These are phyloP conservation scores for Mercenaria mercenaria DNA, from an alignment of 1,140 invertebrate genomes.

Conservation along the genomic window DNA sequence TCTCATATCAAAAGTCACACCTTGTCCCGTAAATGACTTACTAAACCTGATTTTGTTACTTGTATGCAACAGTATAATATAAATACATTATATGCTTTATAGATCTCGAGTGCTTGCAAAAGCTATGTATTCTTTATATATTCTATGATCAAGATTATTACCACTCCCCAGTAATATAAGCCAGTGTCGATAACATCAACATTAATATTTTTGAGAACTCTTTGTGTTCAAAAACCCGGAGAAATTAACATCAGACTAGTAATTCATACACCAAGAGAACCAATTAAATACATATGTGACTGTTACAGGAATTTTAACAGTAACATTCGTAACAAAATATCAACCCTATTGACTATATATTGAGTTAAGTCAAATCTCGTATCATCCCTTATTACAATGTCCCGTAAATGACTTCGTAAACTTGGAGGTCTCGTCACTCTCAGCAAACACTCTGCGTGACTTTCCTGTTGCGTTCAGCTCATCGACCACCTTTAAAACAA, in stretches of 20 bases:
- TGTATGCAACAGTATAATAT: background rate
- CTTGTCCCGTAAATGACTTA: too few species aligned
- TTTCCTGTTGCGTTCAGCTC: conserved; percentile 22
- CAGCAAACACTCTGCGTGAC: background rate
- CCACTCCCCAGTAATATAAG: too few species aligned
- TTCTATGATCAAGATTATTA: too few species aligned
- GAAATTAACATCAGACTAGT: too few species aligned
- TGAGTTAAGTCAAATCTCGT: too few species aligned
- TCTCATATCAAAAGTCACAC: background rate
- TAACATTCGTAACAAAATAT: background rate
- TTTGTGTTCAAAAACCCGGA: background rate
- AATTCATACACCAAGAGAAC: background rate
- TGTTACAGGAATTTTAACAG: background rate
- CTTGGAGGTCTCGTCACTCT: too few species aligned
- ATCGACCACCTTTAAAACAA: too few species aligned
- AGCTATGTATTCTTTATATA: background rate
- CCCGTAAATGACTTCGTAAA: conserved; percentile 36
- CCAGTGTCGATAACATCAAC: too few species aligned
- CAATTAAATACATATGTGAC: background rate
- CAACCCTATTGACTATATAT: too few species aligned
- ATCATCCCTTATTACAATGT: background rate
- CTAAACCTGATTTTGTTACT: too few species aligned
- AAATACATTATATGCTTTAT: background rate
- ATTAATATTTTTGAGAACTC: background rate
- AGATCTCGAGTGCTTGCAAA: too few species aligned